Evolutionary conservation across 1,140 invertebrate species (phyloP).

Genomic region (Mizuhopecten yessoensis): DNA sequence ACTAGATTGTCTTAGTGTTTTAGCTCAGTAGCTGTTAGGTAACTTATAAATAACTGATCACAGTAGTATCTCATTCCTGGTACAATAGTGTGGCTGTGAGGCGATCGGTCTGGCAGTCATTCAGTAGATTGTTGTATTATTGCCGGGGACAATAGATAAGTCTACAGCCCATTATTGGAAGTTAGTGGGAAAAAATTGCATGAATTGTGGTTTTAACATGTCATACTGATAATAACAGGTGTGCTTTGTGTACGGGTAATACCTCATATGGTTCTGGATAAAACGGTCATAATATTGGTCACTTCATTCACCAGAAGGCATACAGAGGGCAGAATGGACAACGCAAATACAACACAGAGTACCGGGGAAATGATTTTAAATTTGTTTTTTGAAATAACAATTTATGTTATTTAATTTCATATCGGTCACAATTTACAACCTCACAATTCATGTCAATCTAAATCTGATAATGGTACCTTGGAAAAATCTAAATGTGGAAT

Average conservation of each 20-base stretch:
- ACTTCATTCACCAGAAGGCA: not conserved
- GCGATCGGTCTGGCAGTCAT: not conserved
- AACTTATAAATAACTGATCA: too few species aligned
- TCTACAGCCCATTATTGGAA: not conserved
- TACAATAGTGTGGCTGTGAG: not conserved
- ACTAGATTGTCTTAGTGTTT: too few species aligned
- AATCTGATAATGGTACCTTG: too few species aligned
- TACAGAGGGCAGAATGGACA: too few species aligned
- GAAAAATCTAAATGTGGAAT: too few species aligned
- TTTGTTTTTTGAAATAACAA: too few species aligned
- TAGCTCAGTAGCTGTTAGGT: too few species aligned
- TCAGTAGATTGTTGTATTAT: not conserved
- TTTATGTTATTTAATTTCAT: too few species aligned
- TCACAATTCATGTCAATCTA: too few species aligned
- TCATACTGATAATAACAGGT: slow-evolving; percentile 6
- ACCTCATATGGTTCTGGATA: not conserved
- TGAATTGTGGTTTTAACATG: slow-evolving; percentile 25
- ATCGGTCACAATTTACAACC: too few species aligned
- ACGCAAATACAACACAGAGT: too few species aligned
- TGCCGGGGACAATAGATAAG: not conserved
- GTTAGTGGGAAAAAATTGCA: not conserved
- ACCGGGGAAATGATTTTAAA: too few species aligned
- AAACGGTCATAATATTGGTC: not conserved
- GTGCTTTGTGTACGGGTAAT: not conserved
- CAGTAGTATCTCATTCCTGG: not conserved